Base-by-base conservation (phyloP, 2,888 invertebrate genomes). In the Diplazon laetatorius region DNA sequence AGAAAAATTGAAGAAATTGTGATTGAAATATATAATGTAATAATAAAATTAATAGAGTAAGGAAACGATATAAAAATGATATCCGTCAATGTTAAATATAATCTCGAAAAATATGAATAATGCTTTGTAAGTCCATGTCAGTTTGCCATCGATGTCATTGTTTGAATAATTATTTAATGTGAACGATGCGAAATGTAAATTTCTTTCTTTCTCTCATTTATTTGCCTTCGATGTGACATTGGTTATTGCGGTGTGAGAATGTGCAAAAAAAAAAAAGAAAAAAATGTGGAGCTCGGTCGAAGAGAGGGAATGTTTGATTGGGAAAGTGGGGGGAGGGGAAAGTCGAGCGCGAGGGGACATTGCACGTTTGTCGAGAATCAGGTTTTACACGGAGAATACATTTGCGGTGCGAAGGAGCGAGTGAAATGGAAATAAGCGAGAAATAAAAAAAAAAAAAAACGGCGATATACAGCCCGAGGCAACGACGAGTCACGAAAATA, bases 401-500 rank as follows among this genome's bases (percentile, higher is more conserved):
- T 30, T 30, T 6, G 30, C 30, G 52, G 6, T 52, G 30, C 14
- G 14, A 30, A 30, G 14, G 10, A 30, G 16, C 30, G 35, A 30
- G 39, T 10, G 59, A 39, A 59, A 59, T 35, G 20, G 20, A 57
- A 35, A 57, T 18, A 9, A 16, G 6, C 30, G 30, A 30, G 30
- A 2, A 2, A 30, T 6, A 63, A 73, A 73, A 82, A 76, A 70
- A 78, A 65, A 75, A 65, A 42, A n/a, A 68, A 79, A 73, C 81
- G 71, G 74, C 81, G 60, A 80, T 82, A 82, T 78, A 68, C 57
- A 18, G 79, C 80, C 82, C 55, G 71, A 59, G 79, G 82, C 80
- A 25, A 76, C 55, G 50, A 46, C 50, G 82, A 73, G 70, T 81
- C 73, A 77, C 82, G 60, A 84, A 85, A 86, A 87, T 86, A 86